Evolutionary conservation across 2,888 invertebrate genomes (phyloP).

Genomic region (Trachelus tabidus): DNA sequence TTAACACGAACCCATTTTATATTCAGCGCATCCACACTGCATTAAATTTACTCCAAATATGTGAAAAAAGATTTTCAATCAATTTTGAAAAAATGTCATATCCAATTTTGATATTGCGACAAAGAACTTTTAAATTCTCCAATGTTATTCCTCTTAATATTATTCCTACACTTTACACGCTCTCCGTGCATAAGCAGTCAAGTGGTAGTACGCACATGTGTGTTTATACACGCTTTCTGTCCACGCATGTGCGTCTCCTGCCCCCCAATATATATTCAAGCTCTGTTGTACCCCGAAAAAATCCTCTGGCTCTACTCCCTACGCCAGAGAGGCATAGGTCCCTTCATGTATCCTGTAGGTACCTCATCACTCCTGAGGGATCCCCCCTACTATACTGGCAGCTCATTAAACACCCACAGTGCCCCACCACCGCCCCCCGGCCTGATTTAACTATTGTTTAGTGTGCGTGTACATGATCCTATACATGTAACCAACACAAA

Average conservation of each 20-base stretch:
- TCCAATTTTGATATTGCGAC: background rate
- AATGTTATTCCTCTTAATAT: slow-evolving; percentile 49
- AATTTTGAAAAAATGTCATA: background rate
- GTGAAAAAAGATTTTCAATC: background rate
- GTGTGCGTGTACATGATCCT: slow-evolving; percentile 31
- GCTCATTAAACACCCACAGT: slow-evolving; percentile 65
- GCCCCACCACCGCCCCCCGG: slow-evolving; percentile 48
- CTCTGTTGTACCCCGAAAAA: slow-evolving; percentile 13
- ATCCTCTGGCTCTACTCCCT: slow-evolving; percentile 13
- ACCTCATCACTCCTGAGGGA: slow-evolving; percentile 27
- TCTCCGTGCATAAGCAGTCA: slow-evolving; percentile 52
- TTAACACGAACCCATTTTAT: background rate
- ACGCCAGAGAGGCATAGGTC: slow-evolving; percentile 8
- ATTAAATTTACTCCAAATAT: background rate
- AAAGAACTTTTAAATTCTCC: slow-evolving; percentile 40
- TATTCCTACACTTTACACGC: slow-evolving; percentile 58
- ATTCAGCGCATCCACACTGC: background rate
- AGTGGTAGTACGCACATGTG: slow-evolving; percentile 40
- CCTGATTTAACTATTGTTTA: slow-evolving; percentile 64
- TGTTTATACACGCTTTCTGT: background rate
- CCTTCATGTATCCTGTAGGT: slow-evolving; percentile 1
- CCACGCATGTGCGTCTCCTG: slow-evolving; percentile 38
- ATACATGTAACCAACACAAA: slow-evolving; percentile 18
- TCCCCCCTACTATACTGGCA: slow-evolving; percentile 45
- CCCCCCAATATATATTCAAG: slow-evolving; percentile 39